These are phyloP conservation scores for Acanthochromis polyacanthus DNA, from an alignment of 2,113 vertebrate genomes.

Conservation along the genomic window DNA sequence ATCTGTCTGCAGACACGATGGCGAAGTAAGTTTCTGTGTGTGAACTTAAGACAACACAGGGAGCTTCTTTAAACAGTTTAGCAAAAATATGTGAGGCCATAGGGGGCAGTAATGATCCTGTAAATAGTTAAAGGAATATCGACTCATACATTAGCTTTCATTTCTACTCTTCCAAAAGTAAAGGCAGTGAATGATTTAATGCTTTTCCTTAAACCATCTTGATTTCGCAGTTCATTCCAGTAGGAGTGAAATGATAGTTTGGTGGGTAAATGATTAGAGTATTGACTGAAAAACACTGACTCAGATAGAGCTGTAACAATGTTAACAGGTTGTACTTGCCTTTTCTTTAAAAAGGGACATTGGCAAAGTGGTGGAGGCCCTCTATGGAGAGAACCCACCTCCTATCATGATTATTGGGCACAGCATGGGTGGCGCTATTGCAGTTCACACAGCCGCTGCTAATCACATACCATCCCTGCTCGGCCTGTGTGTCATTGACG, in stretches of 20 bases:
- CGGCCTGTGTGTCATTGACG: slow-evolving; percentile 97
- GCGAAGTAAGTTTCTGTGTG: slow-evolving; percentile 88
- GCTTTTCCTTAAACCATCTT: background rate
- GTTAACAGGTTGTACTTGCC: background rate
- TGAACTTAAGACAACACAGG: too few species aligned
- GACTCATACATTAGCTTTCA: background rate
- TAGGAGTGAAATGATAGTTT: background rate
- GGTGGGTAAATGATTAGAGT: background rate
- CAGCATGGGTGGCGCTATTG: slow-evolving; percentile 98
- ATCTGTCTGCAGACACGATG: slow-evolving; percentile 98
- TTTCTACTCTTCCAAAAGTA: background rate
- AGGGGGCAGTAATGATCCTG: background rate
- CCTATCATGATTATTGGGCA: slow-evolving; percentile 98
- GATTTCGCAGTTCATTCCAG: background rate
- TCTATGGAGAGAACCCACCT: slow-evolving; percentile 94
- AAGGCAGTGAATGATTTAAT: background rate
- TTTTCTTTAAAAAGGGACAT: slow-evolving; percentile 86
- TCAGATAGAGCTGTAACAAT: background rate
- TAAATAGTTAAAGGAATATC: background rate
- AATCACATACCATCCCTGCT: slow-evolving; percentile 93
- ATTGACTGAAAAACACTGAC: background rate
- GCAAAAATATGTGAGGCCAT: background rate
- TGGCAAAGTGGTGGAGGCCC: slow-evolving; percentile 93
- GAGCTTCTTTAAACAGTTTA: background rate
- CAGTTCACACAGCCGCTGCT: slow-evolving; percentile 92